Evolutionary conservation across 2,113 vertebrate genomes (phyloP).

Genomic region (Prinia subflava): DNA sequence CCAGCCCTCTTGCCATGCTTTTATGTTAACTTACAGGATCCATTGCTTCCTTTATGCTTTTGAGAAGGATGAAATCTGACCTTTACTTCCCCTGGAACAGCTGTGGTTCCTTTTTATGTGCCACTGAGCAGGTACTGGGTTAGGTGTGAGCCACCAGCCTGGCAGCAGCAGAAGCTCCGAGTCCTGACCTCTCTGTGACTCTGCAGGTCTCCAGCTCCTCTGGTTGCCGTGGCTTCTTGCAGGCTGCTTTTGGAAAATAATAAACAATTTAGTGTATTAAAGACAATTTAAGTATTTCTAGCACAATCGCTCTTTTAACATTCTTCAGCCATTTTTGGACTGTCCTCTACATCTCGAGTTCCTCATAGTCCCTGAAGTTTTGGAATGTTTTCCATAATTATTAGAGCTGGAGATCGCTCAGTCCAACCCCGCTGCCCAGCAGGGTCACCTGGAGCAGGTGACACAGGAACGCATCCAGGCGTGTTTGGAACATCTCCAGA

Average conservation of each 20-base stretch:
- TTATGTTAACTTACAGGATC: not conserved
- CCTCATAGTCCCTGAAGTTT: not conserved
- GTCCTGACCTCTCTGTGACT: not conserved
- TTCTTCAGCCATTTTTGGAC: not conserved
- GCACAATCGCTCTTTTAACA: rapidly evolving
- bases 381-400: not conserved
- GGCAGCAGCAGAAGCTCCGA: not conserved
- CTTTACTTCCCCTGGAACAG: not conserved
- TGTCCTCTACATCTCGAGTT: not conserved
- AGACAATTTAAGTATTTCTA: not conserved
- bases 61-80: not conserved
- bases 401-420: not conserved
- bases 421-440: not conserved
- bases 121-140: not conserved
- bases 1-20: not conserved
- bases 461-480: not conserved
- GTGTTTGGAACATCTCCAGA: not conserved
- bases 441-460: not conserved
- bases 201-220: not conserved
- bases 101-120: not conserved
- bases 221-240: not conserved
- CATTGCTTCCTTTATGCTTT: not conserved
- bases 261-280: not conserved
- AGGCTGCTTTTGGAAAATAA: not conserved
- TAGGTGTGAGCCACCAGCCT: not conserved